Evolutionary conservation across 1,140 invertebrate species (phyloP).

Genomic region (Trigoniulus corallinus): DNA sequence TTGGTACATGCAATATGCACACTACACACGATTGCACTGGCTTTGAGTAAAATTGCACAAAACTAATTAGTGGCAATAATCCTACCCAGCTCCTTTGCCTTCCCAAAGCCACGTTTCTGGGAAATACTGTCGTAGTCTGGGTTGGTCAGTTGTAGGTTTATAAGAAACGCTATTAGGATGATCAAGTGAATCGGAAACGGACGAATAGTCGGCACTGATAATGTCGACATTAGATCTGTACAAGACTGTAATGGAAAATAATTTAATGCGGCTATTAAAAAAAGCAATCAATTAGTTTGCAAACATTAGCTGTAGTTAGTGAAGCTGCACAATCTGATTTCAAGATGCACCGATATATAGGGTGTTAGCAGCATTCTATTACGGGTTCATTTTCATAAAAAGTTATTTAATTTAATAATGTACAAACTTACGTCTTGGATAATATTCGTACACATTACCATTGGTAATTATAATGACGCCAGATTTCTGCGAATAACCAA

Average conservation of each 20-base stretch:
- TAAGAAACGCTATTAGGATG: background rate
- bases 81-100: slow-evolving; percentile 19
- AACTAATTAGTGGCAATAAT: too few species aligned
- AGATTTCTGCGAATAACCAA: slow-evolving; percentile 33
- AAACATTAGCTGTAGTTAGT: too few species aligned
- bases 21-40: too few species aligned
- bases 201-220: background rate
- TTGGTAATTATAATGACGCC: slow-evolving; percentile 62
- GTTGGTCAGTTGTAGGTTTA: background rate
- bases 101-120: slow-evolving; percentile 32
- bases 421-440: slow-evolving; percentile 20
- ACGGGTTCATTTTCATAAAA: too few species aligned
- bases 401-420: too few species aligned
- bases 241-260: background rate
- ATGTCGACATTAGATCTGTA: background rate
- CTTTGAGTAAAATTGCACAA: too few species aligned
- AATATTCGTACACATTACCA: slow-evolving; percentile 29
- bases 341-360: too few species aligned
- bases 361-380: too few species aligned
- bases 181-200: background rate
- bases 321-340: too few species aligned
- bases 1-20: too few species aligned
- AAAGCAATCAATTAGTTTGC: too few species aligned
- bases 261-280: too few species aligned
- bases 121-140: slow-evolving; percentile 20